A percentile compares a stretch with the other conserved stretches of the same genome.
These are phyloP conservation scores for Cryptocheilus praepositus DNA, from an alignment of 2,888 invertebrate species.

Conservation along the genomic window DNA sequence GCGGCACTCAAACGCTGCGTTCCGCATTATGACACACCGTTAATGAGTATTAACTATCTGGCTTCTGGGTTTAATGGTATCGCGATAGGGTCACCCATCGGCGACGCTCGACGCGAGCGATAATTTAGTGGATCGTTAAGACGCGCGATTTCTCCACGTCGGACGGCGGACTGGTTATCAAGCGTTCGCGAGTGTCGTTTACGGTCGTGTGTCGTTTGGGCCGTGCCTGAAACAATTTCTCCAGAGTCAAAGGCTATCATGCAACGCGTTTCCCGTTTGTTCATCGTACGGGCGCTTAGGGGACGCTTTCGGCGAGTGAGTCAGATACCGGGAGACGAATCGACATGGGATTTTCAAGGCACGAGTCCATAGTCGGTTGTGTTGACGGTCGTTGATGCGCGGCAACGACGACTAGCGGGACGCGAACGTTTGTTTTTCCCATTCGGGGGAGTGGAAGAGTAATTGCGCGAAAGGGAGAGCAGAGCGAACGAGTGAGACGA, in stretches of 20 bases:
- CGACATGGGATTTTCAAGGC: not conserved
- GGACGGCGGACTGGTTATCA: not conserved
- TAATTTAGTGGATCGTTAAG: constrained; percentile 49
- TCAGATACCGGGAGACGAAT: not conserved
- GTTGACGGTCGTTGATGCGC: not conserved
- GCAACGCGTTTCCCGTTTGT: constrained; percentile 1
- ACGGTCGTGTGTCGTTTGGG: constrained; percentile 2
- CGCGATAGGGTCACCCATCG: constrained; percentile 25
- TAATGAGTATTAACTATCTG: constrained; percentile 43
- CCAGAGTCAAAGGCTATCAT: not conserved
- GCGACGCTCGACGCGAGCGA: constrained; percentile 19
- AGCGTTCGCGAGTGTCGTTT: not conserved
- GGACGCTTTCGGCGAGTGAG: constrained; percentile 11
- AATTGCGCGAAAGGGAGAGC: constrained; percentile 22
- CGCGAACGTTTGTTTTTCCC: constrained; percentile 2
- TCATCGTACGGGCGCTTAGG: constrained; percentile 9
- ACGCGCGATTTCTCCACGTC: constrained; percentile 32
- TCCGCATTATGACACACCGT: constrained; percentile 30
- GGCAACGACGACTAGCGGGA: not conserved
- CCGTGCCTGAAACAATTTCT: not conserved
- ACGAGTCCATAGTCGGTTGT: too few species aligned
- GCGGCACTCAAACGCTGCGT: constrained; percentile 14
- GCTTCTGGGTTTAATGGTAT: constrained; percentile 27
- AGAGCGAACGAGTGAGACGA: constrained; percentile 8
- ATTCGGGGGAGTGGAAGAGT: constrained; percentile 18